Percentiles rank a stretch among this genome's conserved stretches.
Conservation (phyloP, 2,888 invertebrate genomes). For the Parelbella ahira region DNA sequence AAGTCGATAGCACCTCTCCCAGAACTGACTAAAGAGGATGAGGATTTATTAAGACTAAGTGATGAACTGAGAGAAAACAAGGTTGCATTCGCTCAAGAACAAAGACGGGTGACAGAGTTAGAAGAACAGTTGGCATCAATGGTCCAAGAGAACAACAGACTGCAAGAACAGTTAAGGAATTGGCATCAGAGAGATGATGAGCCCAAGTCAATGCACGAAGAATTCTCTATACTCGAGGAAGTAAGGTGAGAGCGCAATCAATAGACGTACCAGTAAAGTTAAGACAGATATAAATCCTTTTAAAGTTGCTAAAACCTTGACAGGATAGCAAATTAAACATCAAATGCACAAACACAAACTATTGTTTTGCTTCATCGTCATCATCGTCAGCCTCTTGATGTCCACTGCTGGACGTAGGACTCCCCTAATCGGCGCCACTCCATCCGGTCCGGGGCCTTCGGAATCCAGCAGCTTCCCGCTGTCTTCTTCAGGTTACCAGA, state of each 20-base stretch:
- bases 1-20: conserved; percentile 63
- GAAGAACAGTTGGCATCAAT: conserved; percentile 88
- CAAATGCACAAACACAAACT: no score
- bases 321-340: no score
- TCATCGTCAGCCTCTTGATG: no score
- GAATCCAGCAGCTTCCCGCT: no score
- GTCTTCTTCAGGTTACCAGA: no score
- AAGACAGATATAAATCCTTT: no score
- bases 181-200: conserved; percentile 85
- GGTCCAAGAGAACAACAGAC: conserved; percentile 84
- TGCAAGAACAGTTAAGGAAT: conserved; percentile 85
- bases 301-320: no score
- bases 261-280: no score
- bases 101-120: conserved; percentile 86
- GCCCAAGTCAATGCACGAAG: conserved; percentile 90
- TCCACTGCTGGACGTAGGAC: no score
- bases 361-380: no score
- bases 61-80: conserved; percentile 86
- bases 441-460: no score
- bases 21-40: conserved; percentile 75
- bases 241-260: conserved; percentile 87
- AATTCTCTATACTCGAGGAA: conserved; percentile 91
- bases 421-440: no score
- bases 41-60: conserved; percentile 80
- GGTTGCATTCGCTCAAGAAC: conserved; percentile 85